phyloP scores from a whole-genome alignment of 2,797 vertebrate species.

The Chiloscyllium punctatum region DNA sequence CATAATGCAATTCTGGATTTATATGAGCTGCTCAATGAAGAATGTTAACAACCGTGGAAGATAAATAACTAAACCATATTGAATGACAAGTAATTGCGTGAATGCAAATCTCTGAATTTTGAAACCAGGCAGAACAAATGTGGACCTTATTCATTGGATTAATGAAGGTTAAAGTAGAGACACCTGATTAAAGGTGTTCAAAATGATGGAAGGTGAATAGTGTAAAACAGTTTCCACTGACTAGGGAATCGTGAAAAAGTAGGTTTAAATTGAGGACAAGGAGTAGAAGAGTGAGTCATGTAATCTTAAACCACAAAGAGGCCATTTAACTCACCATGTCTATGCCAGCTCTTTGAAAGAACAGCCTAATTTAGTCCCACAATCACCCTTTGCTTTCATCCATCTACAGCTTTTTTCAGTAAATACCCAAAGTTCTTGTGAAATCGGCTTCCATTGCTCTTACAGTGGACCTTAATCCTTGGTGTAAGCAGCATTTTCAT shows the following conservation, averaged over 20 bases:
- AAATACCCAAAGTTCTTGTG: neutral
- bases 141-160: neutral
- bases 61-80: neutral
- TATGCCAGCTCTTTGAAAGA: neutral
- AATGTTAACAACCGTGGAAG: neutral
- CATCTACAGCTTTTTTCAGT: neutral
- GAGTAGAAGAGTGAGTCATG: neutral
- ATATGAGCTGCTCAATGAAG: neutral
- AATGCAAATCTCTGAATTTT: neutral
- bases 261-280: neutral
- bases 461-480: neutral
- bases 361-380: neutral
- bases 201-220: neutral
- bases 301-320: neutral
- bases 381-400: neutral
- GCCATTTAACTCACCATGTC: neutral
- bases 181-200: neutral
- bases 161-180: neutral
- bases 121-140: neutral
- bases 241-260: neutral
- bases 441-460: neutral
- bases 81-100: neutral
- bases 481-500: neutral
- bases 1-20: neutral
- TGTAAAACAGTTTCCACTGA: neutral